Conservation (phyloP, 2,113 vertebrate genomes). For the Strix aluco region DNA sequence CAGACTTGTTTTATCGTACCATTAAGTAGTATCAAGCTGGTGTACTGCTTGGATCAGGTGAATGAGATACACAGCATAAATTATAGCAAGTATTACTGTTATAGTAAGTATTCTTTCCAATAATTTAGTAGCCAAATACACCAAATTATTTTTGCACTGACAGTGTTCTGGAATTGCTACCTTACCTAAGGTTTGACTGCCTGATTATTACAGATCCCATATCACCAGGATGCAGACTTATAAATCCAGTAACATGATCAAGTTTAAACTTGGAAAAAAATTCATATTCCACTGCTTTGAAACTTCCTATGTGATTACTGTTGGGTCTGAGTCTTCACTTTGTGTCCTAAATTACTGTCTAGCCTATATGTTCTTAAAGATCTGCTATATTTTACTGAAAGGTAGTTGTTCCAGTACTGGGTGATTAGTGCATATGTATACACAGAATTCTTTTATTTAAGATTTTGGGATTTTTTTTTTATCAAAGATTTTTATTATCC, state of each 20-base stretch:
- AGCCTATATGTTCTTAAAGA: background rate
- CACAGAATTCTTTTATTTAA: background rate
- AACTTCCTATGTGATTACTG: background rate
- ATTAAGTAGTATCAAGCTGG: background rate
- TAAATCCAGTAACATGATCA: background rate
- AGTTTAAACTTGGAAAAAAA: background rate
- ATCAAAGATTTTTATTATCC: background rate
- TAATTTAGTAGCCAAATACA: background rate
- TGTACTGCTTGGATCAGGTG: background rate
- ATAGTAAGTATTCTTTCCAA: background rate
- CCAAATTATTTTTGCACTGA: background rate
- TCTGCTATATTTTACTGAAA: background rate
- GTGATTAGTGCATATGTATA: background rate
- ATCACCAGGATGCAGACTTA: background rate
- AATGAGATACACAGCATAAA: background rate
- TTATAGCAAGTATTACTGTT: background rate
- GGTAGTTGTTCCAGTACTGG: background rate
- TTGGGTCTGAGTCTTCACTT: background rate
- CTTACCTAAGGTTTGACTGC: background rate
- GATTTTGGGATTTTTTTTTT: background rate
- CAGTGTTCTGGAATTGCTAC: background rate
- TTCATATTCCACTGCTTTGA: background rate
- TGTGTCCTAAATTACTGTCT: background rate
- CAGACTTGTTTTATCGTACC: background rate
- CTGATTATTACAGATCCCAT: background rate